Conservation (phyloP, 1,140 invertebrate genomes). For the Trachelipus rathkii region DNA sequence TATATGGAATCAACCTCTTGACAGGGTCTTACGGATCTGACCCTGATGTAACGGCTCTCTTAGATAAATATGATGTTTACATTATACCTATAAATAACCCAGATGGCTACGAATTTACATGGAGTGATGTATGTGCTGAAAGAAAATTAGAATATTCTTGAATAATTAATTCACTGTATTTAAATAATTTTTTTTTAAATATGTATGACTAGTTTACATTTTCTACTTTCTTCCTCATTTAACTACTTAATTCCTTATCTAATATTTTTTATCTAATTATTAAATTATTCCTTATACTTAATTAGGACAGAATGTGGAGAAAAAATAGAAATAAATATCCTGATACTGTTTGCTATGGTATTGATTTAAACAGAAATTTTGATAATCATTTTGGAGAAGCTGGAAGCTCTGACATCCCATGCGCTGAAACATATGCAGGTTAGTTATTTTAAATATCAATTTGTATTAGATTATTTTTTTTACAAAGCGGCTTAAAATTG, state of each 20-base stretch:
- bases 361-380: conserved; percentile 49
- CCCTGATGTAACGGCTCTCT: conserved; percentile 11
- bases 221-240: too few species aligned
- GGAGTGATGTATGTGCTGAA: neutral
- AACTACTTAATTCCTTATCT: too few species aligned
- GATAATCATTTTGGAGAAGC: conserved; percentile 55
- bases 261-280: too few species aligned
- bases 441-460: conserved; percentile 31
- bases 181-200: too few species aligned
- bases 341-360: conserved; percentile 43
- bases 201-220: too few species aligned
- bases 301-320: conserved; percentile 48
- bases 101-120: conserved; percentile 29
- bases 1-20: conserved; percentile 28
- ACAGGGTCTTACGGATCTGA: conserved; percentile 22
- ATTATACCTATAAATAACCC: conserved; percentile 30
- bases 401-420: conserved; percentile 55
- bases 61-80: conserved; percentile 28
- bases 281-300: neutral
- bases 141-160: neutral
- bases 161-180: too few species aligned
- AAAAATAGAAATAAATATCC: conserved; percentile 44
- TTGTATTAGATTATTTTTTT: neutral
- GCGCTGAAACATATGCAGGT: conserved; percentile 58
- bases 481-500: neutral